A percentile compares a stretch with the other conserved stretches of the same genome.
Conservation (phyloP, 2,113 vertebrate species). For the Hyperoodon ampullatus region DNA sequence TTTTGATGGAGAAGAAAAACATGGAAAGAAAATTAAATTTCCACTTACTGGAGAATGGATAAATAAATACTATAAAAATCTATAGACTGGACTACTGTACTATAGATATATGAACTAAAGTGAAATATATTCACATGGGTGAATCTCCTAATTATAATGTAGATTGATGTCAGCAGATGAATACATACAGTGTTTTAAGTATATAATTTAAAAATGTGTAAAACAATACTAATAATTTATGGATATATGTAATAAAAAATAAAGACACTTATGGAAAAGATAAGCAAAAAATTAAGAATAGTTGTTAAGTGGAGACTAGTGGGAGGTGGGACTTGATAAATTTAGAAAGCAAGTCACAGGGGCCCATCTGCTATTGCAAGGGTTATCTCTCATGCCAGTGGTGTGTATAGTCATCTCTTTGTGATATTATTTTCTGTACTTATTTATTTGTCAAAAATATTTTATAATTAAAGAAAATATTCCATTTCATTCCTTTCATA, state of each 20-base stretch:
- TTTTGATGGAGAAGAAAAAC: conserved; percentile 42
- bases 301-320: background rate
- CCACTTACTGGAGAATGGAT: background rate
- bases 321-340: background rate
- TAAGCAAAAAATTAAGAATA: conserved; percentile 18
- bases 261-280: background rate
- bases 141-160: background rate
- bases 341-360: background rate
- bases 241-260: background rate
- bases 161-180: background rate
- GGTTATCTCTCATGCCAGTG: background rate
- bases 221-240: background rate
- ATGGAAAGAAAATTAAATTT: conserved; percentile 56
- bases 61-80: conserved; percentile 23
- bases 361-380: background rate
- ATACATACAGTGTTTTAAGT: background rate
- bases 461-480: conserved; percentile 3
- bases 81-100: background rate
- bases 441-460: background rate
- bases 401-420: conserved; percentile 7
- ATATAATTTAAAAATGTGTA: background rate
- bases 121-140: background rate
- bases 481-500: conserved; percentile 33
- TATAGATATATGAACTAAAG: background rate
- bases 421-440: conserved; percentile 14